Evolutionary conservation across 1,140 invertebrate species (phyloP).

Genomic region (Drosophila leontia): DNA sequence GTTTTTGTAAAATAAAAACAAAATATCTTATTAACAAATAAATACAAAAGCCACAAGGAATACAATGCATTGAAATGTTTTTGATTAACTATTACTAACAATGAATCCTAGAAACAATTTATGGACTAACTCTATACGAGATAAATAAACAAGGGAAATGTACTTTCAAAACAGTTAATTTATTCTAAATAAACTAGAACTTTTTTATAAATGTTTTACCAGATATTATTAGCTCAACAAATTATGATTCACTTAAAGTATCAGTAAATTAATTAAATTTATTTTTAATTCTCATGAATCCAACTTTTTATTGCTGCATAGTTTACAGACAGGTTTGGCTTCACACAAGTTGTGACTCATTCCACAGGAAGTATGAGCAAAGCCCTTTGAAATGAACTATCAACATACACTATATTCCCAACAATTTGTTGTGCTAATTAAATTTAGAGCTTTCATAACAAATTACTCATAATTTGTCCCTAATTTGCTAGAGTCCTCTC

Average conservation of each 20-base stretch:
- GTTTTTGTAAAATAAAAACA: background rate
- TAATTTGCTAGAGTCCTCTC: background rate
- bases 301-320: background rate
- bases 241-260: background rate
- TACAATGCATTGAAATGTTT: background rate
- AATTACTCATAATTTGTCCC: conserved; percentile 5
- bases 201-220: background rate
- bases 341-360: background rate
- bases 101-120: background rate
- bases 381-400: background rate
- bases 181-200: no score
- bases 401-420: background rate
- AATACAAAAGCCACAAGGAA: background rate
- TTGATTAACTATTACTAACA: background rate
- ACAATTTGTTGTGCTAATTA: background rate
- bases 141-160: background rate
- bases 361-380: background rate
- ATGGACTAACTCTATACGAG: background rate
- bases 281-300: no score
- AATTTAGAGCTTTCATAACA: conserved; percentile 8
- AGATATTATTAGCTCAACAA: background rate
- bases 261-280: background rate
- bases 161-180: no score
- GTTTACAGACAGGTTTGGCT: background rate
- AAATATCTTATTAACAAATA: background rate